Percentiles rank a stretch among this genome's conserved stretches.
phyloP scores from a whole-genome alignment of 2,797 vertebrate genomes.

The Emydoidea blandingii region DNA sequence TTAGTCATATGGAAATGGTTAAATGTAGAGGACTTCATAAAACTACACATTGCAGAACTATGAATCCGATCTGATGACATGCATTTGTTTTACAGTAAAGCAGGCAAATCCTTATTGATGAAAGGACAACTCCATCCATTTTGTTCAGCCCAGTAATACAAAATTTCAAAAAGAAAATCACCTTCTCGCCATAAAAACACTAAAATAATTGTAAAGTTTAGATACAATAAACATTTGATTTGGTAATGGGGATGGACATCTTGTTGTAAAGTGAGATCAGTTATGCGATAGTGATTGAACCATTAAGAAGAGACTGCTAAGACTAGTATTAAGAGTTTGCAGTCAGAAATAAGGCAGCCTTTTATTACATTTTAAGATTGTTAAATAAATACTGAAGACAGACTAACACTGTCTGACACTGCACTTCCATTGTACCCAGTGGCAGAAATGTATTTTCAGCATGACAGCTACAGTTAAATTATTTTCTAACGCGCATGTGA shows the following conservation, averaged over 20 bases:
- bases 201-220: not conserved
- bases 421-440: not conserved
- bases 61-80: not conserved
- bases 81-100: not conserved
- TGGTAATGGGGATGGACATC: not conserved
- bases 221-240: not conserved
- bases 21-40: not conserved
- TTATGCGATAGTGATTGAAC: not conserved
- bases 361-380: not conserved
- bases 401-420: not conserved
- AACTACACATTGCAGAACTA: not conserved
- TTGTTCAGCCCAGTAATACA: not conserved
- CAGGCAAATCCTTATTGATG: constrained; percentile 4
- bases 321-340: not conserved
- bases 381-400: not conserved
- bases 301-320: not conserved
- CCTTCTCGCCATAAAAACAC: not conserved
- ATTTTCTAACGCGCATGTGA: not conserved
- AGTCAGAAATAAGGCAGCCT: not conserved
- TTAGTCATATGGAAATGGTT: not conserved
- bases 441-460: not conserved
- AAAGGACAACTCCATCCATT: not conserved
- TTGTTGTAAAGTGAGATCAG: not conserved
- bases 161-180: not conserved
- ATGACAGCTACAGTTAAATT: not conserved